Conservation (phyloP, 1,140 invertebrate genomes). For the Chelonus insularis region DNA sequence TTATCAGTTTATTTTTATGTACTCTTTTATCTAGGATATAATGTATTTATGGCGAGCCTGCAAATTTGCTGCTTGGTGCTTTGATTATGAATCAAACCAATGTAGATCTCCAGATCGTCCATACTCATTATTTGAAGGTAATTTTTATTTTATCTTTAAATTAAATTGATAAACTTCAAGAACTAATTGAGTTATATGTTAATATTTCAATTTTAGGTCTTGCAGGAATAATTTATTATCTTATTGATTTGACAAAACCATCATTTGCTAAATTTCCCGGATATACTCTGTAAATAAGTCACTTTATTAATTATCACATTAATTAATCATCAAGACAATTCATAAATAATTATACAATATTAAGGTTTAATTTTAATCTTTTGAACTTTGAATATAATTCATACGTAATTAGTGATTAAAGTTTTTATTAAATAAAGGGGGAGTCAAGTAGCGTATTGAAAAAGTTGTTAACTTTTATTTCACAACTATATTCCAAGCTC, state of each 20-base stretch:
- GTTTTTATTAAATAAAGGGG: too few relatives aligned
- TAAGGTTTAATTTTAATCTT: neutral
- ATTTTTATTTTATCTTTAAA: constrained; percentile 10
- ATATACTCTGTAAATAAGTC: constrained; percentile 49
- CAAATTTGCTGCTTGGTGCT: constrained; percentile 85
- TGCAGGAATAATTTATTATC: constrained; percentile 71
- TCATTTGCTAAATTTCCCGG: constrained; percentile 69
- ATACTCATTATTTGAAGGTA: constrained; percentile 86
- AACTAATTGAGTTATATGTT: neutral
- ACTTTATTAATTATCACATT: neutral
- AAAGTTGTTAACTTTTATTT: too few relatives aligned
- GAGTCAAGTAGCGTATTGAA: too few relatives aligned
- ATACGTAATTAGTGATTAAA: too few relatives aligned
- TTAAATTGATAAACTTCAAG: too few relatives aligned
- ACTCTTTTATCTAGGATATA: constrained; percentile 62
- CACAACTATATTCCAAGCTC: too few relatives aligned
- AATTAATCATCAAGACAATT: neutral
- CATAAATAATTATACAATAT: neutral
- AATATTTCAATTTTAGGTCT: constrained; percentile 52
- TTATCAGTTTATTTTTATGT: too few relatives aligned
- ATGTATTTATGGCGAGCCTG: constrained; percentile 76
- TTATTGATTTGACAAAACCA: constrained; percentile 68
- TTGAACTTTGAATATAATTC: too few relatives aligned
- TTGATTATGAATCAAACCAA: constrained; percentile 71
- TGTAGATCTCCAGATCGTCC: constrained; percentile 75